Evolutionary conservation across 2,113 vertebrate species (phyloP).

Genomic region (Microcebus lehilahytsara): DNA sequence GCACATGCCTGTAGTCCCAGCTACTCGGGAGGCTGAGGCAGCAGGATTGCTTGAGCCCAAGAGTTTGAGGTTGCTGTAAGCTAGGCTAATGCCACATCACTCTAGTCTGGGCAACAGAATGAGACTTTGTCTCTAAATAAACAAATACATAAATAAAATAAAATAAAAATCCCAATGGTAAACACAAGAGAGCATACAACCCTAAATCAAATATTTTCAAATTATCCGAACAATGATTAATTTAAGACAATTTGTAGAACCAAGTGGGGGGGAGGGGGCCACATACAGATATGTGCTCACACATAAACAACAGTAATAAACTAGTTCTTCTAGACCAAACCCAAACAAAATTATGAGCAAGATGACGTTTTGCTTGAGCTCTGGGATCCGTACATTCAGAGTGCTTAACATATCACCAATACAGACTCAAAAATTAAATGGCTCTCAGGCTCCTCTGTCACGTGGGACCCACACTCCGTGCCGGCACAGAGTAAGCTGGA

Average conservation of each 20-base stretch:
- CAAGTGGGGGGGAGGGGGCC: neutral
- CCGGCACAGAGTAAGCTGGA: neutral
- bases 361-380: neutral
- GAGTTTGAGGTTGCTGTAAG: no score
- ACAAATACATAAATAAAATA: no score
- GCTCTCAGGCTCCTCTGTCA: neutral
- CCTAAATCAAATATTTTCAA: neutral
- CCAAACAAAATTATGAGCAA: neutral
- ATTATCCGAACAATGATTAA: neutral
- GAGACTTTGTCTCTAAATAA: no score
- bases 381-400: neutral
- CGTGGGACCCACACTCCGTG: neutral
- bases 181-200: neutral
- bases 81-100: no score
- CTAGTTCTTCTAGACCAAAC: neutral
- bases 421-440: neutral
- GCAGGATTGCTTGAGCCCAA: no score
- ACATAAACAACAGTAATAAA: neutral
- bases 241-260: neutral
- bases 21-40: no score
- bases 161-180: neutral
- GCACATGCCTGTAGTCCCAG: no score
- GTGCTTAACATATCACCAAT: neutral
- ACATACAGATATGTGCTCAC: fast-evolving
- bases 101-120: no score